Evolutionary conservation across 2,888 invertebrate genomes (phyloP).

Genomic region (Aphodius sticticus): DNA sequence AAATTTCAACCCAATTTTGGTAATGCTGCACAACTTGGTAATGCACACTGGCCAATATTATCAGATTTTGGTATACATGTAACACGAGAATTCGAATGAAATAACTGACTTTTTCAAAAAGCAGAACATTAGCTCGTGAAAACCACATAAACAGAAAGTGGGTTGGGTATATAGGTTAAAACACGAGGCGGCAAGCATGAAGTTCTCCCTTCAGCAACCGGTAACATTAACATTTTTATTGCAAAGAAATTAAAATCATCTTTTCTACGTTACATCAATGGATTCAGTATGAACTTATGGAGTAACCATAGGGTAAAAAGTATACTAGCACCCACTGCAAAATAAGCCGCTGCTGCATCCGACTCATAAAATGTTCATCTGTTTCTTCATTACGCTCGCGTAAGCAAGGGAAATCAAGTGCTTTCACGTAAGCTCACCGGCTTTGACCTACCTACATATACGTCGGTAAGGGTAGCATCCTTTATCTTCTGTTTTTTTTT

Average conservation of each 20-base stretch:
- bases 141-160: no score
- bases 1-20: no score
- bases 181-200: neutral
- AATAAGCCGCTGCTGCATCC: constrained; percentile 15
- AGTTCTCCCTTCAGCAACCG: neutral
- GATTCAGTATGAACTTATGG: neutral
- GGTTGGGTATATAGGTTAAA: no score
- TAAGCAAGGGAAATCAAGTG: constrained; percentile 43
- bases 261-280: neutral
- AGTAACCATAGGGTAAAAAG: neutral
- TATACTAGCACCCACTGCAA: constrained; percentile 7
- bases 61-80: no score
- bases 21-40: no score
- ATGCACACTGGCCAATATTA: no score
- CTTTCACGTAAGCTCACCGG: constrained; percentile 37
- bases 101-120: no score
- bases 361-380: constrained; percentile 41
- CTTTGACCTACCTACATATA: constrained; percentile 28
- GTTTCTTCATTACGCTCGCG: constrained; percentile 44
- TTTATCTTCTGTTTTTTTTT: constrained; percentile 21
- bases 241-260: neutral
- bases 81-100: no score
- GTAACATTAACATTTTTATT: constrained; percentile 4
- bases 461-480: neutral
- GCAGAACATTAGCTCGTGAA: no score